Base-by-base conservation (phyloP, 2,888 invertebrate genomes). In the Troides helena region DNA sequence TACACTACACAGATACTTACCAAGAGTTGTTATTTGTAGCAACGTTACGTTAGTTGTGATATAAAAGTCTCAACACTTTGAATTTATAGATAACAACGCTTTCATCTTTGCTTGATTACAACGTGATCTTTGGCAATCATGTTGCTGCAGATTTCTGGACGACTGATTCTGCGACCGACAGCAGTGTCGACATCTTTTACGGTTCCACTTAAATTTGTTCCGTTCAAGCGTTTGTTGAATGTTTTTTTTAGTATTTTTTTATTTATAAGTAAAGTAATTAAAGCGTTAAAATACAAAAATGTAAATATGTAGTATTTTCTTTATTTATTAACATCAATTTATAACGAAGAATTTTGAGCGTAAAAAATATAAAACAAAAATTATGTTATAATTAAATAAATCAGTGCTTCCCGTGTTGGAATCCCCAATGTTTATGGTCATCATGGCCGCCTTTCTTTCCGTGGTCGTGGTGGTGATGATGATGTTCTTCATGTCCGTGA, bases 361-460 rank as follows among this genome's bases (percentile, higher is more conserved):
- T 78, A 82, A 83, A 83, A 80, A 77, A 81, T 72, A 77, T 73
- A 79, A 80, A 84, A 85, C 79, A 81, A 84, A 74, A 80, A 83
- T n/a, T 57, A 43, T 81, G 76, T 80, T 84, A 86, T 78, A 68
- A 74, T 74, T 77, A 79, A 74, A 64, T 71, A 69, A 77, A 76
- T 92, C 84, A 88, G 93, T 93, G 89, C 87, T 94, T 92, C 81
- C 92, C 92, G 75, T 92, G 92, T 78, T 94, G 94, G 89, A 94
- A 95, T 74, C 96, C 96, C 92, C 95, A 95, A 80, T 96, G 95
- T 84, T 96, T 96, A 74, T 95, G 95, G 72, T 95, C 95, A 73
- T 95, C 94, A 82, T 96, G 95, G 69, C 95, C 95, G 63, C 95
- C 95, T 83, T 97, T 97, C 89, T 96, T 96, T 78, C 95, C 96